Conservation (phyloP, 2,797 vertebrate genomes). For the Margarornis squamiger region DNA sequence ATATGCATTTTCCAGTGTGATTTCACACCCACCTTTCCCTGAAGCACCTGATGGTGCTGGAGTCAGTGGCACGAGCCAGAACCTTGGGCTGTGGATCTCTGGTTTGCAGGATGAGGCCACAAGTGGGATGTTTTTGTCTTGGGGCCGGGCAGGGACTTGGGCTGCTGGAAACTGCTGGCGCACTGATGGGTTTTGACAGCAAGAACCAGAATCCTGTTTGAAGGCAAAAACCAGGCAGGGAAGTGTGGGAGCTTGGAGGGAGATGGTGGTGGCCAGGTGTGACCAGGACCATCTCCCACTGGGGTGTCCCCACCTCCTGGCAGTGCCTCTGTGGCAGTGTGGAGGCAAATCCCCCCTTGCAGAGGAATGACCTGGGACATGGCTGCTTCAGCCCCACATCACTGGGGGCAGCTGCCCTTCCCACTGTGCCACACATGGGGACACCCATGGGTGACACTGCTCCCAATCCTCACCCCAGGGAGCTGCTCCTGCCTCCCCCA, state of each 20-base stretch:
- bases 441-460: neutral
- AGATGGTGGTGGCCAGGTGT: neutral
- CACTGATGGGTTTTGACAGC: neutral
- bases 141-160: accelerated
- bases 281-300: accelerated
- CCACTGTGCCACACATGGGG: accelerated
- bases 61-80: accelerated
- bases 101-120: neutral
- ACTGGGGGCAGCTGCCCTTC: accelerated
- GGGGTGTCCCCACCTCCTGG: neutral
- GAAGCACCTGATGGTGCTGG: neutral
- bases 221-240: neutral
- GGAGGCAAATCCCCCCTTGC: neutral
- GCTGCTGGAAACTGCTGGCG: neutral
- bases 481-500: neutral
- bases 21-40: neutral
- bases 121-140: neutral
- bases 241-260: neutral
- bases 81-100: neutral
- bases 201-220: neutral
- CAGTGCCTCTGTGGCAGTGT: accelerated
- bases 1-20: neutral
- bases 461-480: neutral
- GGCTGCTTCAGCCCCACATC: accelerated
- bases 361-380: neutral